Conservation (phyloP, 2,113 vertebrate genomes). For the Burhinus bistriatus region DNA sequence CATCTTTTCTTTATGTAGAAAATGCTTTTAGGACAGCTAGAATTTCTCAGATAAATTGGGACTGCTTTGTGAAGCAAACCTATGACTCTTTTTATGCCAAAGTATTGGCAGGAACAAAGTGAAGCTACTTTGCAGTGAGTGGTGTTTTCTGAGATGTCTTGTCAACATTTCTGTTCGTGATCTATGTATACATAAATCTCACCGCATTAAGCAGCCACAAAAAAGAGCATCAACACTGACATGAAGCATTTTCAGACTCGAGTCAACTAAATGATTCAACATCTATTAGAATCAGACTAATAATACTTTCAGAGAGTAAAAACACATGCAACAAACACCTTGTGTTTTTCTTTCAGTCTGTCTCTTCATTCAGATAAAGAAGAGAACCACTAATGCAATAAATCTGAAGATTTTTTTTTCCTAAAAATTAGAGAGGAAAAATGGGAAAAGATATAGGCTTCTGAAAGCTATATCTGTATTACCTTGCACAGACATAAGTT, state of each 20-base stretch:
- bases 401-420: background rate
- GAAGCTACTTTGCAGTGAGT: background rate
- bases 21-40: background rate
- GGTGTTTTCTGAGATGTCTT: background rate
- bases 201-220: background rate
- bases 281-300: background rate
- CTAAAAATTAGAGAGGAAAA: background rate
- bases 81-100: background rate
- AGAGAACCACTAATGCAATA: background rate
- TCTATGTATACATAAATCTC: accelerated
- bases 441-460: background rate
- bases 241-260: background rate
- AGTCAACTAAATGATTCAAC: background rate
- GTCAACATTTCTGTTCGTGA: background rate
- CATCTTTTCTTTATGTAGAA: background rate
- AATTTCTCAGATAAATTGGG: background rate
- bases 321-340: background rate
- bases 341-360: background rate
- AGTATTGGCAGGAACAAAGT: background rate
- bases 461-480: background rate
- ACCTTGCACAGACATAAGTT: accelerated
- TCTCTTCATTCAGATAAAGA: background rate
- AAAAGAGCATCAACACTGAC: background rate
- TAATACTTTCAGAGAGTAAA: background rate
- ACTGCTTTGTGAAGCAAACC: background rate